These are phyloP conservation scores for Protodeltote pygarga DNA, from an alignment of 2,888 invertebrate genomes.

Conservation along the genomic window DNA sequence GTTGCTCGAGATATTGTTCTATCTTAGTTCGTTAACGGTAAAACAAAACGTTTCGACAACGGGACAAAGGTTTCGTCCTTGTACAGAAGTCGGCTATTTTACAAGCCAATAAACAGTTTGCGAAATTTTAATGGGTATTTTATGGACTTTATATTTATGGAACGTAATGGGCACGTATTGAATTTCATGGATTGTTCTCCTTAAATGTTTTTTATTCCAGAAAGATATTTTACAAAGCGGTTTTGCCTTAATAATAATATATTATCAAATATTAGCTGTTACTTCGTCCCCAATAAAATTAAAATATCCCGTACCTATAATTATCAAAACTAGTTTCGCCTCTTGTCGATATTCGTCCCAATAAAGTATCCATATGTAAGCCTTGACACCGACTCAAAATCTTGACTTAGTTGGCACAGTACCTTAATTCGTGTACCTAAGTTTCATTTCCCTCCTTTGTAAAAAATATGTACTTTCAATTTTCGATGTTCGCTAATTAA, in stretches of 20 bases:
- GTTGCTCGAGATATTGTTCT: constrained; percentile 72
- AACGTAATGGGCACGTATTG: constrained; percentile 37
- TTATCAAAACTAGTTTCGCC: too few species aligned
- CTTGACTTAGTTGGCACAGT: too few species aligned
- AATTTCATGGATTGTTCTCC: constrained; percentile 15
- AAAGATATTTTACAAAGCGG: background rate
- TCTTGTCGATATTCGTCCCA: too few species aligned
- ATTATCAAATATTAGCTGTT: too few species aligned
- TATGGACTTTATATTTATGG: constrained; percentile 52
- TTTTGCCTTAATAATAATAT: constrained; percentile 1
- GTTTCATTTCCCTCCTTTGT: too few species aligned
- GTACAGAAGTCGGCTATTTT: constrained; percentile 74
- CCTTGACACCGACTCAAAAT: too few species aligned
- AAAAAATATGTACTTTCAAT: too few species aligned
- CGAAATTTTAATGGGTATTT: constrained; percentile 70
- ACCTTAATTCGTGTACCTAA: too few species aligned
- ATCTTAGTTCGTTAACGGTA: constrained; percentile 74
- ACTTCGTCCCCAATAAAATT: too few species aligned
- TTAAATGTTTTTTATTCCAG: constrained; percentile 10
- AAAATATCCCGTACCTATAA: too few species aligned
- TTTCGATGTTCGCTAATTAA: too few species aligned
- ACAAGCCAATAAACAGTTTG: constrained; percentile 73
- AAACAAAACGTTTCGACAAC: constrained; percentile 64
- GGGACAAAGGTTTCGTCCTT: constrained; percentile 66
- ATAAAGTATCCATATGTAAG: too few species aligned